These are phyloP conservation scores for Scaptomyza polygonia DNA, from an alignment of 2,888 invertebrate species.

Conservation along the genomic window DNA sequence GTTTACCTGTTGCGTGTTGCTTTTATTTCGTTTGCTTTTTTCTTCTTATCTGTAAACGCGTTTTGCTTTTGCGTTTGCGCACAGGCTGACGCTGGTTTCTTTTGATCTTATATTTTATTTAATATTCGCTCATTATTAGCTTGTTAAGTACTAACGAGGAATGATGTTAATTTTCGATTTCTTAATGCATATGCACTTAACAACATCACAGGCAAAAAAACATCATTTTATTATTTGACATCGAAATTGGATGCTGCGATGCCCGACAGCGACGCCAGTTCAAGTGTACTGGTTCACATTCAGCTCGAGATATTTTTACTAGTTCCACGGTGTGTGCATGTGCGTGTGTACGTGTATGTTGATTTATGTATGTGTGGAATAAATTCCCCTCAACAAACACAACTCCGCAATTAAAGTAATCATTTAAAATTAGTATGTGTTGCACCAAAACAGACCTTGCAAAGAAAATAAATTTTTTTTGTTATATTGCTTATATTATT, in stretches of 20 bases:
- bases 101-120: constrained; percentile 12
- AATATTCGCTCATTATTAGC: constrained; percentile 33
- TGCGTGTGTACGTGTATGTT: constrained; percentile 11
- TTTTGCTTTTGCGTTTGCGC: constrained; percentile 54
- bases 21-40: constrained; percentile 29
- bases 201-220: constrained; percentile 55
- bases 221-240: constrained; percentile 60
- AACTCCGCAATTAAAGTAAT: background rate
- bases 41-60: constrained; percentile 29
- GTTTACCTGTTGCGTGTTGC: constrained; percentile 11
- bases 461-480: too few species aligned
- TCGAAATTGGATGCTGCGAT: constrained; percentile 50
- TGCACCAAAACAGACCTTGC: background rate
- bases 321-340: constrained; percentile 30
- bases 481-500: too few species aligned
- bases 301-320: constrained; percentile 27
- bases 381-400: too few species aligned
- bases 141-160: constrained; percentile 33
- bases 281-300: constrained; percentile 54
- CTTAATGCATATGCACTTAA: constrained; percentile 54
- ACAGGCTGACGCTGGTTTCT: constrained; percentile 36
- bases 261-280: constrained; percentile 53
- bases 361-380: background rate
- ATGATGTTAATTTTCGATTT: constrained; percentile 30
- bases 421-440: background rate